Evolutionary conservation across 2,888 invertebrate species (phyloP).

Genomic region (Lochmaea capreae): DNA sequence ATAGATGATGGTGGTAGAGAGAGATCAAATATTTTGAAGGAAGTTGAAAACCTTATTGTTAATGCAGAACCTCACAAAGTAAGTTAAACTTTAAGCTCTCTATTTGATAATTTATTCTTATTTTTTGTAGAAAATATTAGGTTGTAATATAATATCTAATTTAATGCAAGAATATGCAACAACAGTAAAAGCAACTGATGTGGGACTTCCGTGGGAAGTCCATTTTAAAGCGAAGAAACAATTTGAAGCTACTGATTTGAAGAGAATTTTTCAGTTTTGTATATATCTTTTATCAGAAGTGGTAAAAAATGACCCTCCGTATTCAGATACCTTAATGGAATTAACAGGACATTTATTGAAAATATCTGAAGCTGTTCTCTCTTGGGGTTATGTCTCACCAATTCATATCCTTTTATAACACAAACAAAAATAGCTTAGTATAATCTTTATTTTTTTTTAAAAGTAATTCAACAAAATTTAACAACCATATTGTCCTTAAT

Average conservation of each 20-base stretch:
- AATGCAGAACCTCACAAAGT: constrained; percentile 74
- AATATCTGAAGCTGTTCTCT: constrained; percentile 82
- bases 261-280: constrained; percentile 82
- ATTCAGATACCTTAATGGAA: constrained; percentile 68
- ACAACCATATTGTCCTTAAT: constrained; percentile 47
- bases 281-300: constrained; percentile 73
- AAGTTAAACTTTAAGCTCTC: neutral
- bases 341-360: constrained; percentile 78
- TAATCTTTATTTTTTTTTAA: no score
- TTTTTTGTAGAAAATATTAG: constrained; percentile 78
- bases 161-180: constrained; percentile 91
- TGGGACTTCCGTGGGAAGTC: constrained; percentile 89
- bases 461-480: neutral
- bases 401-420: constrained; percentile 60
- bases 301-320: constrained; percentile 67
- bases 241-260: constrained; percentile 85
- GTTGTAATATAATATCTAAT: constrained; percentile 84
- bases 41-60: constrained; percentile 82
- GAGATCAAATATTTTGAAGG: constrained; percentile 75
- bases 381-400: constrained; percentile 84
- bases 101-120: neutral
- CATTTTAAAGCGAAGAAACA: constrained; percentile 86
- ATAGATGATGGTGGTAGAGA: constrained; percentile 79
- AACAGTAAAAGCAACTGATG: constrained; percentile 86
- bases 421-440: neutral